phyloP scores from a whole-genome alignment of 2,888 invertebrate species.

The Branchipolynoe longqiensis region DNA sequence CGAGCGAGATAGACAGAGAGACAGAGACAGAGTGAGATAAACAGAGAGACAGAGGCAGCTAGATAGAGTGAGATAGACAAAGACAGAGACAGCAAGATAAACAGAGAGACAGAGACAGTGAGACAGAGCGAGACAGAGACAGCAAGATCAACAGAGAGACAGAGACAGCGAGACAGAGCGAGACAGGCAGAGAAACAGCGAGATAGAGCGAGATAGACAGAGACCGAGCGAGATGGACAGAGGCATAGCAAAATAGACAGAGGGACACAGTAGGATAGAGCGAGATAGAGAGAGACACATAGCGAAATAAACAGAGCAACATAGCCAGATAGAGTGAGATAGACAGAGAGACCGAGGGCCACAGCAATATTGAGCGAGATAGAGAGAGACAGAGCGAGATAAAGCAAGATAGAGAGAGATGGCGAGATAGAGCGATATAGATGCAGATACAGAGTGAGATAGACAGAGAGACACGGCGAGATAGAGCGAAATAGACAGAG shows the following conservation, averaged over 20 bases:
- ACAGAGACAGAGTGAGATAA: constrained; percentile 41
- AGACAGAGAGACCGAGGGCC: neutral
- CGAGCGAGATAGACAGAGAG: constrained; percentile 31
- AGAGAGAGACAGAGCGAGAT: neutral
- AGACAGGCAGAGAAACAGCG: neutral
- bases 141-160: neutral
- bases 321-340: no score
- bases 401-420: neutral
- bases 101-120: constrained; percentile 10
- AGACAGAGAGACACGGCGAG: constrained; percentile 21
- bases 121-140: neutral
- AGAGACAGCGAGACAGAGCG: constrained; percentile 35
- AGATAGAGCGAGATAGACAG: neutral
- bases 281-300: neutral
- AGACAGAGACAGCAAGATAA: constrained; percentile 25
- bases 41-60: constrained; percentile 46
- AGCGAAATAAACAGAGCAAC: no score
- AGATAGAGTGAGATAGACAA: constrained; percentile 12
- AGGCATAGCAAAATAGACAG: no score
- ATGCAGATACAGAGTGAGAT: constrained; percentile 30
- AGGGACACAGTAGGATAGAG: neutral
- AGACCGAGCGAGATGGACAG: no score
- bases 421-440: constrained; percentile 13
- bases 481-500: constrained; percentile 54
- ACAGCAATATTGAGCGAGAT: neutral